Percentiles rank a stretch among this genome's conserved stretches.
Evolutionary conservation across 2,888 invertebrate genomes (phyloP).

Genomic region (Sthenelais limicola): DNA sequence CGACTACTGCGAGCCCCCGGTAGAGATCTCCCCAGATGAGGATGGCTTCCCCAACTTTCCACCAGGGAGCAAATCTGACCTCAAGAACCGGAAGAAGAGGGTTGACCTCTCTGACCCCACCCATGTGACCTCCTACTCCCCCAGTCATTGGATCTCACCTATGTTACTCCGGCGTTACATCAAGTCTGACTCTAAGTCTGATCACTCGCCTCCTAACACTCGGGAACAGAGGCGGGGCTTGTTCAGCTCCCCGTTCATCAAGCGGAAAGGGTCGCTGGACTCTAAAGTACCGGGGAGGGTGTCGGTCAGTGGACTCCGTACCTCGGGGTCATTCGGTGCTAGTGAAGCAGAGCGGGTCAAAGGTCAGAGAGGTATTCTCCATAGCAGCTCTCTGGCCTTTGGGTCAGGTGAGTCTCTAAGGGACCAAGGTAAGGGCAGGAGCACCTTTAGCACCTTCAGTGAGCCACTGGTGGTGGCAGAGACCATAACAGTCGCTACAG

Average conservation of each 20-base stretch:
- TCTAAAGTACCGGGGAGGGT: conserved; percentile 14
- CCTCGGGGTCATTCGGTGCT: conserved; percentile 22
- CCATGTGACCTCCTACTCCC: conserved; percentile 33
- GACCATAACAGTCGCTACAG: conserved; percentile 20
- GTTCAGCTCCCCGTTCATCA: conserved; percentile 40
- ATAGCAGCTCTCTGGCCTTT: conserved; percentile 28
- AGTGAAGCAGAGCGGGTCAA: conserved; percentile 7
- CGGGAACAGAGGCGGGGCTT: conserved; percentile 35
- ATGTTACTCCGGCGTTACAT: conserved; percentile 37
- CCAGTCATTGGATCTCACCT: conserved; percentile 41
- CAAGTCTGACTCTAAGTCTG: conserved; percentile 15
- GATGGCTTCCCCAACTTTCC: conserved; percentile 4
- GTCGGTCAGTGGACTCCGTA: not conserved
- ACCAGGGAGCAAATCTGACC: not conserved
- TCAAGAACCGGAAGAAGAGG: not conserved
- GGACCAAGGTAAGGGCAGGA: not conserved
- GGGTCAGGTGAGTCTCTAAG: conserved; percentile 20
- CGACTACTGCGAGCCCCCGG: conserved; percentile 36
- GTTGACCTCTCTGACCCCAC: conserved; percentile 6
- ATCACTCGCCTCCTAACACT: not conserved
- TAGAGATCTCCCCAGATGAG: conserved; percentile 32
- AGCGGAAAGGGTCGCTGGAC: conserved; percentile 39
- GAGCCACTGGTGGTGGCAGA: not conserved
- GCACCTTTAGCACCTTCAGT: conserved; percentile 10
- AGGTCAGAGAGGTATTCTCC: conserved; percentile 16